phyloP scores from a whole-genome alignment of 2,888 invertebrate species.

The Phasia obesa region DNA sequence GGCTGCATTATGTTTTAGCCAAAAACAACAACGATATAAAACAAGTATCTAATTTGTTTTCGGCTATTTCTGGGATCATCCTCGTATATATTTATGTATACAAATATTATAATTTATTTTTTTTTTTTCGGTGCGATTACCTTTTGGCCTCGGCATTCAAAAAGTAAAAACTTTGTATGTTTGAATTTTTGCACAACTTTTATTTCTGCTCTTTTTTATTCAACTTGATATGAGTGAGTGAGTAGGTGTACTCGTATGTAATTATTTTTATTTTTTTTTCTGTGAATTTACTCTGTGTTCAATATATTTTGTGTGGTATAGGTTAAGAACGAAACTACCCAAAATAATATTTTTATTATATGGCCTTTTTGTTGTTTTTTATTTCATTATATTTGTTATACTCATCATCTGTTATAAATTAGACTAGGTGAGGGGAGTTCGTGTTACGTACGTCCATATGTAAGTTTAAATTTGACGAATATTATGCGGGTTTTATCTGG shows the following conservation, averaged over 20 bases:
- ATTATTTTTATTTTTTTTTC: too few relatives aligned
- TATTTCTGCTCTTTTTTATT: conserved; percentile 11
- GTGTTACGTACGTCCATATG: conserved; percentile 10
- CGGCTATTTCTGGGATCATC: background rate
- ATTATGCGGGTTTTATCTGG: conserved; percentile 58
- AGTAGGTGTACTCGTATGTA: conserved; percentile 37
- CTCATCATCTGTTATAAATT: conserved; percentile 46
- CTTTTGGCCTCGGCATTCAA: conserved; percentile 73
- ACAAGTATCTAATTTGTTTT: too few relatives aligned
- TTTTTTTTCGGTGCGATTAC: conserved; percentile 69
- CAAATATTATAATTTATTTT: conserved; percentile 42
- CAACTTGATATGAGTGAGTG: conserved; percentile 2
- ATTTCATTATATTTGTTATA: conserved; percentile 37
- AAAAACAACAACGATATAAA: too few relatives aligned
- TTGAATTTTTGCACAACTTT: conserved; percentile 46
- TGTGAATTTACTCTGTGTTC: conserved; percentile 58
- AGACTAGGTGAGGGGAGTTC: conserved; percentile 28
- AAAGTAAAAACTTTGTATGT: conserved; percentile 69
- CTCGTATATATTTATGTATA: conserved; percentile 7
- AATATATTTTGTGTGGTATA: conserved; percentile 72
- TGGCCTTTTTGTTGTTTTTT: background rate
- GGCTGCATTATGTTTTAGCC: too few relatives aligned
- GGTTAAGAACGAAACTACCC: conserved; percentile 72
- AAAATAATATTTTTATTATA: conserved; percentile 35
- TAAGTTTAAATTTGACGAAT: conserved; percentile 30